Base-by-base conservation (phyloP, 2,888 invertebrate species). In the Polydrusus pterygomalis region DNA sequence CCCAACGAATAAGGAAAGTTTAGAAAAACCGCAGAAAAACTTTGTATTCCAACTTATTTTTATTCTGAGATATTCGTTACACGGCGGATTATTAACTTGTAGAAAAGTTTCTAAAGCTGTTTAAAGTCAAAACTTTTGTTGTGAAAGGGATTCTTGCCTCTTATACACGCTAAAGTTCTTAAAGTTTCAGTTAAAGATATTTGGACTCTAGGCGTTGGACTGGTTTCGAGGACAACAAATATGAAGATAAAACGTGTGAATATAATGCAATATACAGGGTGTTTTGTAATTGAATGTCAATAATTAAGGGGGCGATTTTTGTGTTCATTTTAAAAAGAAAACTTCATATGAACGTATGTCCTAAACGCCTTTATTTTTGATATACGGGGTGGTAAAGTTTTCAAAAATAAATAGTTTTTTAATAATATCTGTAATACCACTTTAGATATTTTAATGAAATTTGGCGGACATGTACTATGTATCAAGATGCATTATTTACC, bases 121-220 rank as follows among this genome's bases (percentile, higher is more conserved):
- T 25, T 60, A 10, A 60, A 60, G 17, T 60, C 17, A 17, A 60
- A 60, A 60, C 58, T 60, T 60, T 38, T 60, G 38, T 60, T 60
- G 18, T 40, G 11, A 38, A 60, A 38, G 15, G 58, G 56, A 40
- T 38, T 38, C 38, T n/a, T 38, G 38, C n/a, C 58, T 17, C 18
- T 18, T 17, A 15, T 34, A 25, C n/a, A n/a, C n/a, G n/a, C n/a
- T 25, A 56, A 56, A 56, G 25, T 17, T 10, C 17, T 60, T 60
- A 60, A 38, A 38, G 58, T 38, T 38, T 11, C 0, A 38, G 38
- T 17, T 38, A 40, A 40, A 38, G 17, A 38, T 40, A 60, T 38
- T 38, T 18, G 38, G 38, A 18, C 58, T 60, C 8, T 1, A 3
- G 5, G 1, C 25, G 2, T 25, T 40, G 58, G 6, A 10, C 1